Evolutionary conservation across 2,113 vertebrate genomes (phyloP), one percentile per base, ranked within the genome.

Genomic region (Chloroceryle aenea): DNA sequence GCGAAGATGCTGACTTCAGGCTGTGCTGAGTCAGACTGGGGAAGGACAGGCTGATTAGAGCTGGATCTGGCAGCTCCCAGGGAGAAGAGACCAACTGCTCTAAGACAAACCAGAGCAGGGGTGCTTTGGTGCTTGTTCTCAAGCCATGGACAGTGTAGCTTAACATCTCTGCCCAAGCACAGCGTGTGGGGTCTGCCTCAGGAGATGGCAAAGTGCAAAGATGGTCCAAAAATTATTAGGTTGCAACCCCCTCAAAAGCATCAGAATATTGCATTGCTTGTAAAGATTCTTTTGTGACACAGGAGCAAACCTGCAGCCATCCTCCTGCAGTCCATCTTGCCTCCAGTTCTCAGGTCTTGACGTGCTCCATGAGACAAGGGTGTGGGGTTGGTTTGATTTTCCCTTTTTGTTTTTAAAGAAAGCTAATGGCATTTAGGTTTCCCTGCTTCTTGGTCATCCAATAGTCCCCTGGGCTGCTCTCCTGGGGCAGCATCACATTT

Each of bases 101-200:
- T 0, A 22, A n/a, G 59, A 27, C 15, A 38, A 62, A 62, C 30
- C 21, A 14, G 2, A 26, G 6, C 42, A 25, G 43, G 27, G 40
- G 10, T 25, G 71, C 5, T 14, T 32, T 38, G 9, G 36, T 4
- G 8, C 40, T 52, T 9, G 17, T 1, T 29, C 47, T 58, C 21
- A 2, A 18, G 61, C 40, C 45, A 1, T 0, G 32, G 43, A 4
- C 82, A 0, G 19, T 1, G 2, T 2, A 9, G 18, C 47, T 36
- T 34, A 13, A 6, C 7, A 3, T 11, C 42, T 38, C 42, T 38
- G 38, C 45, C 68, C 18, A 2, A 23, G 78, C 25, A 9, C 4
- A 48, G 38, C 19, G 14, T 14, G 34, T 21, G 72, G 21, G 58
- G 72, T 86, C 42, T 58, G 72, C 26, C 26, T 7, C 0, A 2